phyloP scores from a whole-genome alignment of 2,113 vertebrate genomes.

The Agapornis roseicollis region DNA sequence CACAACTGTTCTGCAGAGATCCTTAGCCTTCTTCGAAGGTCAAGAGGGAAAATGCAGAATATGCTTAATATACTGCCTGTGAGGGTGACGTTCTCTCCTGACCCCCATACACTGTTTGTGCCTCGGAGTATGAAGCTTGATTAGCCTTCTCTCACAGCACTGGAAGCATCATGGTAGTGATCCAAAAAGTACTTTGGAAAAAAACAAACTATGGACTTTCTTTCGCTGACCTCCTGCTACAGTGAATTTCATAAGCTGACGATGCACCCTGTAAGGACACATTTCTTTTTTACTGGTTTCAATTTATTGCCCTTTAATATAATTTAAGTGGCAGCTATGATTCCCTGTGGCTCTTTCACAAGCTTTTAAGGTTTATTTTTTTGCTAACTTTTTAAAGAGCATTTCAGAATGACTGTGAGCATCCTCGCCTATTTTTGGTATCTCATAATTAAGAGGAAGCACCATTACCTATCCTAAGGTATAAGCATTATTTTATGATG shows the following conservation, averaged over 20 bases:
- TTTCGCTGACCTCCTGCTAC: conserved; percentile 37
- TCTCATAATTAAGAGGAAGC: background rate
- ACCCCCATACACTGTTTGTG: conserved; percentile 25
- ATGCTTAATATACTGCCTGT: conserved; percentile 27
- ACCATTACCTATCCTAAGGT: background rate
- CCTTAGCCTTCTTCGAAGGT: conserved; percentile 1
- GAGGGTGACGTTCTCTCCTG: conserved; percentile 30
- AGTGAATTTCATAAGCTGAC: conserved; percentile 64
- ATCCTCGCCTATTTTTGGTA: background rate
- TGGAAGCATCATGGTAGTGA: conserved; percentile 40
- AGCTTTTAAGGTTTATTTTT: conserved; percentile 52
- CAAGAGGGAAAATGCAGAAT: conserved; percentile 36
- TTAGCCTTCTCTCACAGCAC: conserved; percentile 26
- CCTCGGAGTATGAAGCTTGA: conserved; percentile 52
- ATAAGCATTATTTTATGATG: background rate
- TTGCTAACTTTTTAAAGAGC: background rate
- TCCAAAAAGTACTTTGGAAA: conserved; percentile 52
- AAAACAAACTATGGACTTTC: conserved; percentile 48
- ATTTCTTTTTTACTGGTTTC: conserved; percentile 64
- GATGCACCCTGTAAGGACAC: conserved; percentile 55
- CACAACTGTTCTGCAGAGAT: background rate
- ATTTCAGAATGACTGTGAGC: background rate
- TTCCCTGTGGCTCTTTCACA: conserved; percentile 42
- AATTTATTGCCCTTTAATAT: conserved; percentile 64
- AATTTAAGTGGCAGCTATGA: conserved; percentile 60